These are phyloP conservation scores for Tipula lateralis DNA, from an alignment of 2,888 invertebrate species.

Conservation along the genomic window DNA sequence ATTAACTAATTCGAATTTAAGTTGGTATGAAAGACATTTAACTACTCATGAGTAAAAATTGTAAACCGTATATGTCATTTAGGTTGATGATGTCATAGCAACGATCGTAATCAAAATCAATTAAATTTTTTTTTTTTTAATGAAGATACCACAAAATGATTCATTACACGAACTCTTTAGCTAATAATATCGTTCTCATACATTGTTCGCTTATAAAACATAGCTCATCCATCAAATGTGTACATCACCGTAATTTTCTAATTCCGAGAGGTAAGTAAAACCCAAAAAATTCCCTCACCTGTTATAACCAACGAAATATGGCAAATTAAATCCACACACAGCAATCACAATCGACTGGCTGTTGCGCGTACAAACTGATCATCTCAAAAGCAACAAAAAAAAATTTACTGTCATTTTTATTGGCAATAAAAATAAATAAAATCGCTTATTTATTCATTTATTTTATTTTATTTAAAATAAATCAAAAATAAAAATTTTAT, in stretches of 20 bases:
- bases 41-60: too few species aligned
- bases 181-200: neutral
- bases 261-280: neutral
- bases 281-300: neutral
- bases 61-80: too few species aligned
- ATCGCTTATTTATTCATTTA: slow-evolving; percentile 19
- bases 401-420: neutral
- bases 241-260: neutral
- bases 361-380: slow-evolving; percentile 9
- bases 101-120: too few species aligned
- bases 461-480: slow-evolving; percentile 9
- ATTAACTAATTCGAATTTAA: too few species aligned
- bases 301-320: neutral
- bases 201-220: neutral
- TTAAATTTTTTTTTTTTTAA: too few species aligned
- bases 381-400: neutral
- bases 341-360: neutral
- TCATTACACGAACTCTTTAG: too few species aligned
- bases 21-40: too few species aligned
- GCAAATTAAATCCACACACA: neutral
- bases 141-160: too few species aligned
- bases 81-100: too few species aligned
- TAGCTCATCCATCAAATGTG: neutral
- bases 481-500: neutral
- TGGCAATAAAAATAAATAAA: neutral